These are phyloP conservation scores for Tuberolachnus salignus DNA, from an alignment of 2,888 invertebrate species.

Conservation along the genomic window DNA sequence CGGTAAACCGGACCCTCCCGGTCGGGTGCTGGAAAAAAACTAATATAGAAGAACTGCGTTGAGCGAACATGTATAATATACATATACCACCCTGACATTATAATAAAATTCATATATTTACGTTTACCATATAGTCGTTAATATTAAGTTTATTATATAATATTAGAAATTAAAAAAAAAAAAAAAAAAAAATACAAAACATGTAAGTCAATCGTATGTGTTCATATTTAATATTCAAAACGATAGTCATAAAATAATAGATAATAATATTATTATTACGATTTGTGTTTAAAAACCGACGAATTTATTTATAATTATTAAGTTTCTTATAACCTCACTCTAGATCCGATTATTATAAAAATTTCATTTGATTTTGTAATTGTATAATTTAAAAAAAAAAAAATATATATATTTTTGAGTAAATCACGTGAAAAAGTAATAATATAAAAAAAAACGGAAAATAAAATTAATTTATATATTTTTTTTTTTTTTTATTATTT, in stretches of 20 bases:
- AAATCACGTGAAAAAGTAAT: too few species aligned
- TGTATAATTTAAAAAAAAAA: too few species aligned
- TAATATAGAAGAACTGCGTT: conserved; percentile 68
- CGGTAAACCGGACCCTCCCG: conserved; percentile 81
- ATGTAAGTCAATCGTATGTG: conserved; percentile 45
- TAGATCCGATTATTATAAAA: neutral
- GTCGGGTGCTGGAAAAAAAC: conserved; percentile 79
- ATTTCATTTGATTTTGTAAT: too few species aligned
- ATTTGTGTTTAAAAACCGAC: neutral
- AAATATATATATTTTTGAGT: too few species aligned
- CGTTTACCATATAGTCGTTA: conserved; percentile 44
- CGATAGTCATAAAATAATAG: conserved; percentile 1
- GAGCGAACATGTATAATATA: neutral
- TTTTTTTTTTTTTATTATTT: too few species aligned
- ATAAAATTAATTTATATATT: too few species aligned
- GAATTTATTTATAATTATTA: neutral
- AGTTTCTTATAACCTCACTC: too few species aligned
- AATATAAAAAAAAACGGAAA: too few species aligned
- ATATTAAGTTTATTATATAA: conserved; percentile 19
- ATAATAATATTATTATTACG: neutral
- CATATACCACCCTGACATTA: neutral
- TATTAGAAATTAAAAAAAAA: neutral
- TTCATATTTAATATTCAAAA: conserved; percentile 19
- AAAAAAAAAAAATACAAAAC: too few species aligned
- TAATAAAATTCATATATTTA: neutral